These are phyloP conservation scores for Nerophis lumbriciformis DNA, from an alignment of 2,113 vertebrate genomes.

Conservation along the genomic window DNA sequence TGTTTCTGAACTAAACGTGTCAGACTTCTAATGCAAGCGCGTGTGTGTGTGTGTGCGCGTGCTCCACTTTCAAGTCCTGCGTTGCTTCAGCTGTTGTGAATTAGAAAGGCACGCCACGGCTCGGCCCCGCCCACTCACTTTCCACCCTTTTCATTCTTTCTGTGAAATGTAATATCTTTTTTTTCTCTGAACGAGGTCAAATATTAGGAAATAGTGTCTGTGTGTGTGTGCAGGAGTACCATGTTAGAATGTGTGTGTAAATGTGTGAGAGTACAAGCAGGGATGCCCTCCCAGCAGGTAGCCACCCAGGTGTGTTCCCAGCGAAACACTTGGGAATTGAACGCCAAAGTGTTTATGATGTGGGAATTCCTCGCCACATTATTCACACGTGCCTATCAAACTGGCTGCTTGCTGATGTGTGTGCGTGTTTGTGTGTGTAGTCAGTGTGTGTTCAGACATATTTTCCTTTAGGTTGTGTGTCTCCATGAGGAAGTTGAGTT, in stretches of 20 bases:
- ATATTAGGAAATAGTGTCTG: not conserved
- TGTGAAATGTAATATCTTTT: constrained; percentile 7
- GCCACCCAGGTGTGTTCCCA: not conserved
- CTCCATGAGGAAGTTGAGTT: not conserved
- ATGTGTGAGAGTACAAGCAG: constrained; percentile 7
- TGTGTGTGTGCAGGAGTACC: not conserved
- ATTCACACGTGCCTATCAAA: constrained; percentile 26
- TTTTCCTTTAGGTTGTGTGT: not conserved
- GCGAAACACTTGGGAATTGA: constrained; percentile 27
- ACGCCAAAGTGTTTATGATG: constrained; percentile 41
- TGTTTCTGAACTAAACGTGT: constrained; percentile 21
- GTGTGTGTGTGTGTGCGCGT: constrained; percentile 13
- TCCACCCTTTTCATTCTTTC: constrained; percentile 15
- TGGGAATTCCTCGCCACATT: constrained; percentile 42
- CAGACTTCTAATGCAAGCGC: not conserved
- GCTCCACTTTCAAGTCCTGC: constrained; percentile 45
- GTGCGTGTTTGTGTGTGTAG: not conserved
- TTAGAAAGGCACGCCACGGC: constrained; percentile 60
- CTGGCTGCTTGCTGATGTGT: not conserved
- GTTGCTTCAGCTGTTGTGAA: constrained; percentile 76
- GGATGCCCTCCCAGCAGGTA: too few species aligned
- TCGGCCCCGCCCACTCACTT: constrained; percentile 18
- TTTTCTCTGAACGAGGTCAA: constrained; percentile 1
- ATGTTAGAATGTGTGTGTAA: not conserved
- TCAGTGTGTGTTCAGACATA: not conserved